Percentiles rank a stretch among this genome's conserved stretches.
These are phyloP conservation scores for Lasioglossum calceatum DNA, from an alignment of 2,888 invertebrate species.

Conservation along the genomic window DNA sequence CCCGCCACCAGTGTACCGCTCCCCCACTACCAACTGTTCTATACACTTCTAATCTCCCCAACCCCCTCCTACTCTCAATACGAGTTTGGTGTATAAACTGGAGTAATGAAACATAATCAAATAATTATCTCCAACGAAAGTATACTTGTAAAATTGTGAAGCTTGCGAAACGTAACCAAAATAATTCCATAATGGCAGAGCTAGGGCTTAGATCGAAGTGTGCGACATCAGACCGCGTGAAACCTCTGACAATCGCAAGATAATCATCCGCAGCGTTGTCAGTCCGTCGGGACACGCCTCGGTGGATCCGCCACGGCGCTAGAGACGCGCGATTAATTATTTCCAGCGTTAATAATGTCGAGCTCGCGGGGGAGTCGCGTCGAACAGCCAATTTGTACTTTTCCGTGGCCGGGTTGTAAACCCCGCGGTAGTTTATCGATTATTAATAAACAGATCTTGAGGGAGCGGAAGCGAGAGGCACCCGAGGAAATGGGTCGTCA, in stretches of 20 bases:
- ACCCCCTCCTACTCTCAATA: no score
- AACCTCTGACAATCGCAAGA: neutral
- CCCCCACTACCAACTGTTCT: no score
- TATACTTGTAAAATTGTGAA: neutral
- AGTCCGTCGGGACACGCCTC: neutral
- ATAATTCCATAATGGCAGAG: no score
- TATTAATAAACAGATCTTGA: slow-evolving; percentile 18
- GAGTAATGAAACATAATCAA: no score
- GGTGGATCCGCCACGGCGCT: neutral
- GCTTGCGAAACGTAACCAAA: no score
- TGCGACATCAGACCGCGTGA: no score
- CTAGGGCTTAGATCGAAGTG: no score
- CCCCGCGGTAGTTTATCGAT: slow-evolving; percentile 7
- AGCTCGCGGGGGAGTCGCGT: neutral
- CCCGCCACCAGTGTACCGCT: no score
- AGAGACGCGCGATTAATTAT: neutral
- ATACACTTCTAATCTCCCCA: no score
- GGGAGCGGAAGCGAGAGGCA: neutral
- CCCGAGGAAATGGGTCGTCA: slow-evolving; percentile 9
- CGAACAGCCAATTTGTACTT: neutral
- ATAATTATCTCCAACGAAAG: neutral
- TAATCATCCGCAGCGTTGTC: neutral
- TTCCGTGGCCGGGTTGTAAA: neutral
- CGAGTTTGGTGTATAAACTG: no score
- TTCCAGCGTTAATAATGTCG: neutral